Conservation (phyloP, 2,113 vertebrate species). For the Malurus elegans region DNA sequence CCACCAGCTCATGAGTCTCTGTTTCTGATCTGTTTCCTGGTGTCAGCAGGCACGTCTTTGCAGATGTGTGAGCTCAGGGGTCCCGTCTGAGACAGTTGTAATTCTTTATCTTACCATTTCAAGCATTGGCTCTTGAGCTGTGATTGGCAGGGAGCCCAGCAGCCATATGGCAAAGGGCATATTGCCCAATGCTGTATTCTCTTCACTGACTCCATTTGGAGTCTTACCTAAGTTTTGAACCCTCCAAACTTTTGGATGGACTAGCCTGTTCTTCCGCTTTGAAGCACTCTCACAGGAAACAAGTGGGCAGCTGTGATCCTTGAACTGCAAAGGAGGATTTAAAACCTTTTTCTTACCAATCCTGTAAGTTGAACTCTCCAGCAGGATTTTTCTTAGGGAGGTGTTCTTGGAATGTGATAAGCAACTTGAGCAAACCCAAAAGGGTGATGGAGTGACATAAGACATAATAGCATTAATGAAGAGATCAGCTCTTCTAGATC, state of each 20-base stretch:
- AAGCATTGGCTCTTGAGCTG: background rate
- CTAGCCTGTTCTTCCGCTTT: background rate
- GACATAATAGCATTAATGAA: background rate
- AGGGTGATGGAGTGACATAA: background rate
- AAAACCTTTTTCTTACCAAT: background rate
- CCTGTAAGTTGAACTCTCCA: background rate
- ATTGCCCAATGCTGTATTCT: background rate
- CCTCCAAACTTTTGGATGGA: background rate
- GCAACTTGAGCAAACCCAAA: background rate
- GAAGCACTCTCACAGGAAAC: background rate
- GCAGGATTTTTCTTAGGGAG: background rate
- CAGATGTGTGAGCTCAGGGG: background rate
- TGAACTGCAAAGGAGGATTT: background rate
- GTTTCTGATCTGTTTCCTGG: constrained; percentile 9
- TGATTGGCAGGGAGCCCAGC: background rate
- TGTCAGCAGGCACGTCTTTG: background rate
- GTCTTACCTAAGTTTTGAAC: background rate
- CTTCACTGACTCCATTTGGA: background rate
- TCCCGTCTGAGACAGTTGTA: background rate
- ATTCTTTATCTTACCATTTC: background rate
- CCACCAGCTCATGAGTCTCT: constrained; percentile 5
- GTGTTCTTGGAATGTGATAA: background rate
- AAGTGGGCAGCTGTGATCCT: background rate
- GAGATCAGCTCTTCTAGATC: background rate
- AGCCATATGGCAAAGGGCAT: background rate